Conservation (phyloP, 1,140 invertebrate genomes). For the Dendroctonus ponderosae region DNA sequence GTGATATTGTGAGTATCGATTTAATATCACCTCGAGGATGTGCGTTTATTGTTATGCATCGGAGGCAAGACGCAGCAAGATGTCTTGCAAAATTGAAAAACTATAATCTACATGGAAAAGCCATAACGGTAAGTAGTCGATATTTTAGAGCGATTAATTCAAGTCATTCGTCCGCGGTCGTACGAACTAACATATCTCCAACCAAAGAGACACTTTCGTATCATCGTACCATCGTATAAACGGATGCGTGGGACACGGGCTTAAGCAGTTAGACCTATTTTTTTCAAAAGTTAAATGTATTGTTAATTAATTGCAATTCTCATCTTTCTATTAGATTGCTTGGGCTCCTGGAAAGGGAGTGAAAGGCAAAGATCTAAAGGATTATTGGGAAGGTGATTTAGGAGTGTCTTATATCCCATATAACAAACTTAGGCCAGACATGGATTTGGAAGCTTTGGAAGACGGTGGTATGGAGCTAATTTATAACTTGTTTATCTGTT, state of each 20-base stretch:
- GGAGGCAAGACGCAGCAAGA: conserved; percentile 85
- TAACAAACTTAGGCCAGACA: conserved; percentile 73
- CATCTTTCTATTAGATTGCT: conserved; percentile 67
- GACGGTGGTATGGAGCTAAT: conserved; percentile 69
- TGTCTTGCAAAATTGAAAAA: conserved; percentile 85
- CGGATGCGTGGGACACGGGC: too few relatives aligned
- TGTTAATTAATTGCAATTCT: conserved; percentile 11
- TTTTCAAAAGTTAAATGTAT: not conserved
- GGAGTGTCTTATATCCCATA: conserved; percentile 94
- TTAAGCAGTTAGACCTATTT: too few relatives aligned
- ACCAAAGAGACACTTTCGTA: too few relatives aligned
- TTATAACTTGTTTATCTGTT: not conserved
- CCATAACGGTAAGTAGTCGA: conserved; percentile 71
- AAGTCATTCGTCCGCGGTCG: too few relatives aligned
- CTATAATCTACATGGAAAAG: conserved; percentile 87
- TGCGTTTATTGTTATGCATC: conserved; percentile 95
- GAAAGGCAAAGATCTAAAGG: conserved; percentile 94
- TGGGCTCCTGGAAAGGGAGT: conserved; percentile 97
- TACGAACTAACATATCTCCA: too few relatives aligned
- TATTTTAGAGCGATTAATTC: not conserved
- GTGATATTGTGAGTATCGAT: conserved; percentile 90
- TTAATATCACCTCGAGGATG: conserved; percentile 93
- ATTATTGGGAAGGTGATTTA: conserved; percentile 92
- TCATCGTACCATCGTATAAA: too few relatives aligned
- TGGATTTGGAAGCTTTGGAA: conserved; percentile 79